Conservation (phyloP, 64 coral and sea anemone genomes). For the Montipora efflorescens region DNA sequence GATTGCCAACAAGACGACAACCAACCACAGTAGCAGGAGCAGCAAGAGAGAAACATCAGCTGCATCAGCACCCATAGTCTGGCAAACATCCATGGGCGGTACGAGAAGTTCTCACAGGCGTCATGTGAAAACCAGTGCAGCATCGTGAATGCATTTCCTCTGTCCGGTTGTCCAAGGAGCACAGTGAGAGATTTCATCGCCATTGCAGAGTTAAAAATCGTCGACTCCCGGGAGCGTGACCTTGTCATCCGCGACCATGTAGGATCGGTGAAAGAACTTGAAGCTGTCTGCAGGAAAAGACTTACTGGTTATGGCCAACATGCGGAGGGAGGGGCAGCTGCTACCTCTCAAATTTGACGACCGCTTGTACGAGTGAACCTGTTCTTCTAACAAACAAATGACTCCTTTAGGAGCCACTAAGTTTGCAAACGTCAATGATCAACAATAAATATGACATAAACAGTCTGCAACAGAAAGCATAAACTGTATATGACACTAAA, state of each 20-base stretch:
- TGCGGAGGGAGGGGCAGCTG: background rate
- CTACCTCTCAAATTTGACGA: background rate
- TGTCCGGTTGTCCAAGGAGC: no score
- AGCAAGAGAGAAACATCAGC: background rate
- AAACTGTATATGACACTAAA: no score
- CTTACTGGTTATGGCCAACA: background rate
- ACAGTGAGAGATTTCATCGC: no score
- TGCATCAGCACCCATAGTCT: background rate
- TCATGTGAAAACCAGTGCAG: background rate
- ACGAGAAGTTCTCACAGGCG: no score
- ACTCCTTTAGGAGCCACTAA: background rate
- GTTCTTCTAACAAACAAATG: background rate
- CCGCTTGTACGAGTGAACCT: background rate
- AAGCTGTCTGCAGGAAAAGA: no score
- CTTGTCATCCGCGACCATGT: no score
- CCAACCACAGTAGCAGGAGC: background rate
- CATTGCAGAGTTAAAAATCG: no score
- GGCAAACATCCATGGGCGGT: no score
- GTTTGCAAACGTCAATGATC: background rate
- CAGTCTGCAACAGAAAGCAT: no score
- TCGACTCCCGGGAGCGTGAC: no score
- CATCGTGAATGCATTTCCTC: no score
- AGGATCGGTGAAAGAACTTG: no score
- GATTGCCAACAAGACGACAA: background rate
- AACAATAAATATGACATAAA: background rate